Base-by-base conservation (phyloP, 2,113 vertebrate genomes). In the Carlito syrichta region DNA sequence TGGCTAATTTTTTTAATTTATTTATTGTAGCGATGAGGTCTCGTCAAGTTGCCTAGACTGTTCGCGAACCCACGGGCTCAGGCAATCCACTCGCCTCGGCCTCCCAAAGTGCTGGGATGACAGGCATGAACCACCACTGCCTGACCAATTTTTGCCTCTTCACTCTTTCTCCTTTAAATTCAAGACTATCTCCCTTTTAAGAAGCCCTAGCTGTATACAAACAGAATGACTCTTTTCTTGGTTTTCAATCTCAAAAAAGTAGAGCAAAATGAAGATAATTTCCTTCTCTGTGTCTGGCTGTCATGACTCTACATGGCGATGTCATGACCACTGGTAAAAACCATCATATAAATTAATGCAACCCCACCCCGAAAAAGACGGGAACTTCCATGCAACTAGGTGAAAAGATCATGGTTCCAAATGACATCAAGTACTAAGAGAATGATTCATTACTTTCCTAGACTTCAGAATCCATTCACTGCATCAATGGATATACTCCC, bases 201-300 rank as follows among this genome's bases (percentile, higher is more conserved):
- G 73, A 93, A 17, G 30, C 8, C 38, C 38, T 54, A 40, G 27
- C 30, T 85, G n/a, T 19, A 60, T 0, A 94, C 60, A 90, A 78
- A 76, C 23, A 45, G 14, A 60, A 76, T 54, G 63, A 82, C 62
- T 88, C 12, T 35, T 92, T 10, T 81, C 23, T 63, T 79, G 7
- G n/a, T 35, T 84, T 77, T 87, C 76, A 19, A 56, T 86, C 84
- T 84, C 22, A 93, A 93, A 86, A n/a, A 78, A 54, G 23, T 30
- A 58, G 6, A 86, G 52, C 38, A 92, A 76, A 91, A 66, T n/a
- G 14, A 79, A 81, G 66, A n/a, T 43, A 66, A 91, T 63, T 85
- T 89, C 38, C 66, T 90, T 86, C 69, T 87, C 56, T 32, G 32
- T 54, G 62, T 87, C 66, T 94, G 79, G 76, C 43, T 69, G 7